These are phyloP conservation scores for Pachypanchax playfairii DNA, from an alignment of 2,113 vertebrate species.

Conservation along the genomic window DNA sequence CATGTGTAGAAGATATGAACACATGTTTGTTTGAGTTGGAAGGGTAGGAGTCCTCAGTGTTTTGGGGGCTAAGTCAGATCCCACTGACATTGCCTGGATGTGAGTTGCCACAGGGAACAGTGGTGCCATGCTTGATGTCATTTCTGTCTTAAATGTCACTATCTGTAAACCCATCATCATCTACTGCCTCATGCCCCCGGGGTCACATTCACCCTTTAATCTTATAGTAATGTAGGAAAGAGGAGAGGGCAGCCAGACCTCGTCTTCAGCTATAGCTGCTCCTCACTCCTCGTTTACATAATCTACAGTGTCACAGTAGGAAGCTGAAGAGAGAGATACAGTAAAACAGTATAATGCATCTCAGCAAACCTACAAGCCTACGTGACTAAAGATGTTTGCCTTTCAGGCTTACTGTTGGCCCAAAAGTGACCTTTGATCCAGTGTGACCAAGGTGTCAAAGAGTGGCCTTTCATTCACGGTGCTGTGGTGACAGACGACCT, in stretches of 20 bases:
- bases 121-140: slow-evolving; percentile 63
- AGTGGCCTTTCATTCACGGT: slow-evolving; percentile 62
- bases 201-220: slow-evolving; percentile 72
- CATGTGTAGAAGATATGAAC: slow-evolving; percentile 47
- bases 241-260: slow-evolving; percentile 49
- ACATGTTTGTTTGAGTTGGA: neutral
- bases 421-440: slow-evolving; percentile 65
- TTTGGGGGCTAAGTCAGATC: slow-evolving; percentile 61
- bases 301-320: slow-evolving; percentile 57
- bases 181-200: slow-evolving; percentile 44
- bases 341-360: slow-evolving; percentile 46
- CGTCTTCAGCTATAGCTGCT: slow-evolving; percentile 26
- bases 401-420: slow-evolving; percentile 47
- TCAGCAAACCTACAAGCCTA: slow-evolving; percentile 12
- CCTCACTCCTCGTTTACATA: slow-evolving; percentile 69
- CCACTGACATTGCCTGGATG: slow-evolving; percentile 63
- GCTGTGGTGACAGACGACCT: slow-evolving; percentile 61
- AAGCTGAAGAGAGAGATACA: slow-evolving; percentile 41
- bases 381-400: slow-evolving; percentile 27
- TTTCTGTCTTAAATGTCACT: slow-evolving; percentile 75
- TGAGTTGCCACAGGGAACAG: slow-evolving; percentile 58
- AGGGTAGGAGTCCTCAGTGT: slow-evolving; percentile 17
- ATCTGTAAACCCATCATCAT: slow-evolving; percentile 58
- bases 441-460: slow-evolving; percentile 58
- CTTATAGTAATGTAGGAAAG: slow-evolving; percentile 62